Evolutionary conservation across 1,140 invertebrate species (phyloP), one percentile per base, ranked within the genome.

Genomic region (Drosophila guanche): DNA sequence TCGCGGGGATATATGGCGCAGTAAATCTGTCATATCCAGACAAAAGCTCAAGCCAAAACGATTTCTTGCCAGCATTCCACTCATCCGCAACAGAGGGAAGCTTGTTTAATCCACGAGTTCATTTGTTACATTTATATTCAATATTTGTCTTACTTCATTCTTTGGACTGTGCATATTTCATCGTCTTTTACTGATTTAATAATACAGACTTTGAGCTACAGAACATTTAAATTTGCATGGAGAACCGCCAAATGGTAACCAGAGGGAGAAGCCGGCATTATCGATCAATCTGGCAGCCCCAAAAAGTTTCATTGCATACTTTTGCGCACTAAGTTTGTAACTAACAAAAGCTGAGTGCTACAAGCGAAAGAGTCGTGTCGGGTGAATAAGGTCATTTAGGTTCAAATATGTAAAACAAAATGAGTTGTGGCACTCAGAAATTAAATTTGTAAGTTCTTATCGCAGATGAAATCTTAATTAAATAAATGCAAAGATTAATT

Each of bases 21-120:
- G 61, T 81, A 91, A 73, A 68, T 88, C 83, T 69, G 66, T 76
- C 85, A 90, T 79, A 77, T 85, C 66, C 55, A 72, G 65, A 76
- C 74, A 81, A 75, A 89, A 72, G 67, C 59, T 66, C 47, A 76
- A 71, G 50, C 77, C 74, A 55, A 67, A 37, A 42, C 50, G 65
- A 22, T 7, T 16, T 22, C 33, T 25, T 22, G n/a, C 22, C 25
- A 42, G n/a, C 22, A 3, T 16, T 8, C 23, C 65, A 3, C 41
- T 33, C 16, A 20, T 20, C 16, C 8, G 25, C n/a, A 33, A 14
- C 27, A n/a, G 16, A 1, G 42, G 8, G 14, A 14, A 10, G n/a
- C 6, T 8, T 12, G 8, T 8, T 25, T 7, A 10, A 2, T 12
- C 6, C 33, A 10, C 12, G 2, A 29, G 16, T 25, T 45, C 23